Conservation (phyloP, 2,888 invertebrate genomes). For the Scaptomyza parva region DNA sequence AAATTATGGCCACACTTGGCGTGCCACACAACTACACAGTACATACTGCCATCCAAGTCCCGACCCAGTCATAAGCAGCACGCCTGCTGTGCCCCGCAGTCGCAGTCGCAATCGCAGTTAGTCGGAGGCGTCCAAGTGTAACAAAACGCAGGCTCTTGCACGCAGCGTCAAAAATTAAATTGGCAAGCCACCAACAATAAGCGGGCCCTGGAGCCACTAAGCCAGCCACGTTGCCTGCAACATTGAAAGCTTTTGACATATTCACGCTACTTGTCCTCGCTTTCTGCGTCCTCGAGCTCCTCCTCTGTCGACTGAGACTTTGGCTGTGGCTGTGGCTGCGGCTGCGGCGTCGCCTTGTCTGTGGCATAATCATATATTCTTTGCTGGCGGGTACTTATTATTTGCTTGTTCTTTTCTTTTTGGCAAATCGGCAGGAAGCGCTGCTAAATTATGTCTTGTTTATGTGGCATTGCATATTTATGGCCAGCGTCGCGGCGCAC, state of each 20-base stretch:
- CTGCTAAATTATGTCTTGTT: conserved; percentile 80
- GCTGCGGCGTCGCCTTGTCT: conserved; percentile 74
- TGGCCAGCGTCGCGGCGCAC: conserved; percentile 61
- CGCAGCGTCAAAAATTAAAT: conserved; percentile 82
- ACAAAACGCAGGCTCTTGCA: conserved; percentile 74
- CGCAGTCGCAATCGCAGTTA: conserved; percentile 35
- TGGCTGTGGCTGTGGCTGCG: conserved; percentile 40
- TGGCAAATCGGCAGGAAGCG: conserved; percentile 80
- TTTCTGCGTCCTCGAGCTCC: conserved; percentile 31
- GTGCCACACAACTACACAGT: conserved; percentile 29
- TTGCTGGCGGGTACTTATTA: conserved; percentile 70
- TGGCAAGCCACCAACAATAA: conserved; percentile 81
- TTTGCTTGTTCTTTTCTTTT: conserved; percentile 68
- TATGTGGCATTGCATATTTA: conserved; percentile 79
- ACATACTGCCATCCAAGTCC: conserved; percentile 14
- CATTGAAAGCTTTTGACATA: conserved; percentile 80
- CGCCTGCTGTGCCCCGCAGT: conserved; percentile 62
- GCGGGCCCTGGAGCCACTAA: conserved; percentile 29
- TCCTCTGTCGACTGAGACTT: conserved; percentile 33
- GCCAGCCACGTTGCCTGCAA: conserved; percentile 58
- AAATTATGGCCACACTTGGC: conserved; percentile 79
- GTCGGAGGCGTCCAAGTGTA: conserved; percentile 81
- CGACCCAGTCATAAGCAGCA: conserved; percentile 72
- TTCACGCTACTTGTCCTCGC: conserved; percentile 69
- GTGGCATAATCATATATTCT: conserved; percentile 80